phyloP scores from a whole-genome alignment of 2,888 invertebrate genomes.

The Agriotes lineatus region DNA sequence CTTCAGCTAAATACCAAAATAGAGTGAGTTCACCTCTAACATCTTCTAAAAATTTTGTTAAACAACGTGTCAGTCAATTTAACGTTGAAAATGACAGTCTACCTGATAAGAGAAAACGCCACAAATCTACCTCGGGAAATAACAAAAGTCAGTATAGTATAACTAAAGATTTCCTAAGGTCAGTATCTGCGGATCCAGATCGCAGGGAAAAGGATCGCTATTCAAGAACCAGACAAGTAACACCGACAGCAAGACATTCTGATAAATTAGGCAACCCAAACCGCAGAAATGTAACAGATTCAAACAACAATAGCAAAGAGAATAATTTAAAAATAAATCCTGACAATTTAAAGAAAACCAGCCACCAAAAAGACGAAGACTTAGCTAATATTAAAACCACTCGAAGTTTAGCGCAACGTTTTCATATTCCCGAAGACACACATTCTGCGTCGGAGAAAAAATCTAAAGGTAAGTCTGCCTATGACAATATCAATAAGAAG shows the following conservation, averaged over 20 bases:
- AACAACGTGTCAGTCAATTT: slow-evolving; percentile 3
- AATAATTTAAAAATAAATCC: not conserved
- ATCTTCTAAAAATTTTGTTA: not conserved
- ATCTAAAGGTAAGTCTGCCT: not conserved
- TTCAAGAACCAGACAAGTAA: not conserved
- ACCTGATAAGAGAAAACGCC: not conserved
- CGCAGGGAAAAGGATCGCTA: not conserved
- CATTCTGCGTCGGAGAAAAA: too few relatives aligned
- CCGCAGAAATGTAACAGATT: not conserved
- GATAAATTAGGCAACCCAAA: not conserved
- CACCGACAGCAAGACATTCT: not conserved
- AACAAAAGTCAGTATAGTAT: not conserved
- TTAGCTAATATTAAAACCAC: too few relatives aligned
- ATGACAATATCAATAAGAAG: not conserved
- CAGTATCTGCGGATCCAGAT: not conserved
- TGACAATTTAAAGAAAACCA: too few relatives aligned
- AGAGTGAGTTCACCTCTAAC: not conserved
- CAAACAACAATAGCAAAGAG: not conserved
- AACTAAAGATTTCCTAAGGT: slow-evolving; percentile 3
- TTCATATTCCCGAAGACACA: too few relatives aligned
- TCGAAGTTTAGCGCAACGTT: too few relatives aligned
- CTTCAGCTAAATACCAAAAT: not conserved
- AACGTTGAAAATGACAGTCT: not conserved
- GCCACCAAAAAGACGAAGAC: too few relatives aligned
- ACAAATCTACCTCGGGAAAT: not conserved